phyloP scores from a whole-genome alignment of 2,888 invertebrate species.

The Apotomis capreana region DNA sequence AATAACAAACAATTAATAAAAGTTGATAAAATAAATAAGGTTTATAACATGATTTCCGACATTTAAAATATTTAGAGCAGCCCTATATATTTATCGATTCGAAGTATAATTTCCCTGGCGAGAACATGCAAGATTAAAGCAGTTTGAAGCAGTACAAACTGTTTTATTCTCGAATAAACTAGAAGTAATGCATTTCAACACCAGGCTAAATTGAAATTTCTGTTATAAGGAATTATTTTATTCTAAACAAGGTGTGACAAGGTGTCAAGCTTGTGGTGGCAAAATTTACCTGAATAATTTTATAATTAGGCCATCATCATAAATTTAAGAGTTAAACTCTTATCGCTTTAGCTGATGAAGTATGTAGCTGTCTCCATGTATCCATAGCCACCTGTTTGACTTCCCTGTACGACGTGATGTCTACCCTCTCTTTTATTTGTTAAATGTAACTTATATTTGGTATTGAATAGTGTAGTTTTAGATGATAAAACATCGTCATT shows the following conservation, averaged over 20 bases:
- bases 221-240: not conserved
- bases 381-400: too few species aligned
- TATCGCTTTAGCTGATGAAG: too few species aligned
- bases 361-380: too few species aligned
- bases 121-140: slow-evolving; percentile 36
- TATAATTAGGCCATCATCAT: too few species aligned
- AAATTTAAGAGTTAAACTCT: too few species aligned
- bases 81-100: slow-evolving; percentile 24
- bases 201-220: slow-evolving; percentile 2
- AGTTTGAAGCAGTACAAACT: slow-evolving; percentile 24
- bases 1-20: too few species aligned
- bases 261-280: not conserved
- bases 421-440: too few species aligned
- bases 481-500: too few species aligned
- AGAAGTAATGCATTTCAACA: slow-evolving; percentile 21
- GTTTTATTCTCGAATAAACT: slow-evolving; percentile 32
- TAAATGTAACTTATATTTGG: too few species aligned
- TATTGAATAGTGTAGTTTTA: too few species aligned
- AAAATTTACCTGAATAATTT: not conserved
- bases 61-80: not conserved
- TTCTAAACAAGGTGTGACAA: not conserved
- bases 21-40: too few species aligned
- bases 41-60: not conserved
- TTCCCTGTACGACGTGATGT: too few species aligned
- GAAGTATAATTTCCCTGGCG: slow-evolving; percentile 36